Percentiles rank a stretch among this genome's conserved stretches.
These are phyloP conservation scores for Gordius sp. DNA, from an alignment of 2,888 invertebrate species.

Conservation along the genomic window DNA sequence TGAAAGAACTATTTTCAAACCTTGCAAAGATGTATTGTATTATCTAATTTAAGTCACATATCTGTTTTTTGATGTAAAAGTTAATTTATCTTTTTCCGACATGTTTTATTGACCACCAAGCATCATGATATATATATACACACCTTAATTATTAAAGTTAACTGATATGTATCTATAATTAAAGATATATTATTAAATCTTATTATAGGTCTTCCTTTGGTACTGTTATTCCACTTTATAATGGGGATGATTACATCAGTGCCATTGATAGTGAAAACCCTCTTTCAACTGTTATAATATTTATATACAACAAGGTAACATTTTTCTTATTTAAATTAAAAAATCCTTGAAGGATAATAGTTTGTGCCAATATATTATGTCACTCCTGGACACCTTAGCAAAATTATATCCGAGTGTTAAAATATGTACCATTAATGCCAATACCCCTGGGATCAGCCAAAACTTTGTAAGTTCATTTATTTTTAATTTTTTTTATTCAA, in stretches of 20 bases:
- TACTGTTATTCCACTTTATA: too few relatives aligned
- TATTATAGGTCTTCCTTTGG: too few relatives aligned
- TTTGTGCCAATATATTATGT: not conserved
- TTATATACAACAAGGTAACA: not conserved
- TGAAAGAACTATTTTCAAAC: not conserved
- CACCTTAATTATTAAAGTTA: too few relatives aligned
- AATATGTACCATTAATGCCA: not conserved
- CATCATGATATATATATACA: too few relatives aligned
- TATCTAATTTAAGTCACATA: too few relatives aligned
- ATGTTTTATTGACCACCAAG: too few relatives aligned
- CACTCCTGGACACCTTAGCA: not conserved
- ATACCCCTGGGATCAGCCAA: not conserved
- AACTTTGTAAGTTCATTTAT: constrained; percentile 6
- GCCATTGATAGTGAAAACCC: not conserved
- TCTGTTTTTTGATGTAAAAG: too few relatives aligned
- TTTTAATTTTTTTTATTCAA: not conserved
- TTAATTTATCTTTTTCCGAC: too few relatives aligned
- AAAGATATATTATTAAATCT: too few relatives aligned
- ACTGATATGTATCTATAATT: too few relatives aligned
- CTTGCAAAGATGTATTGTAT: not conserved
- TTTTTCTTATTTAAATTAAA: not conserved
- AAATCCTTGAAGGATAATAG: not conserved
- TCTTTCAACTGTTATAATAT: not conserved
- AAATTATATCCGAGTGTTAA: not conserved
- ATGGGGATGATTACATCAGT: not conserved